Percentiles rank a stretch among this genome's conserved stretches.
Evolutionary conservation across 2,797 vertebrate species (phyloP).

Genomic region (Toxotes lorentzi): DNA sequence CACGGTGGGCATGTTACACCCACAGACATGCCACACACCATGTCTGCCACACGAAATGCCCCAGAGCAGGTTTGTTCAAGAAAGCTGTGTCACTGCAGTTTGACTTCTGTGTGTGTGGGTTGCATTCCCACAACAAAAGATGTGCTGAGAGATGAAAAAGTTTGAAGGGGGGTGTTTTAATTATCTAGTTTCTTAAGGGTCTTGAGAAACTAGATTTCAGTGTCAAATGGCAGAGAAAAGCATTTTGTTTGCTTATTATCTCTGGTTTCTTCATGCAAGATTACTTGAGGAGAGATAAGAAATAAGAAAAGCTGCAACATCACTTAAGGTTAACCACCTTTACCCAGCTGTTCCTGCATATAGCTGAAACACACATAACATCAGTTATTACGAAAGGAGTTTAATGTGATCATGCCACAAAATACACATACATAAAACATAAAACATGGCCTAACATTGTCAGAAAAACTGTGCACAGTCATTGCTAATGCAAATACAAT

Average conservation of each 20-base stretch:
- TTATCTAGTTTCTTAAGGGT: not conserved
- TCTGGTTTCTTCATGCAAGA: not conserved
- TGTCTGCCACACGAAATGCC: not conserved
- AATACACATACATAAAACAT: not conserved
- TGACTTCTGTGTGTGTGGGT: not conserved
- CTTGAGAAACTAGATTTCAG: not conserved
- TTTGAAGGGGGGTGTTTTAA: too few relatives aligned
- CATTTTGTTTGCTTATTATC: too few relatives aligned
- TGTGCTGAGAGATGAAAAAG: not conserved
- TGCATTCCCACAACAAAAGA: not conserved
- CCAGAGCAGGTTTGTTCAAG: slow-evolving; percentile 64
- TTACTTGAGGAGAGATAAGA: not conserved
- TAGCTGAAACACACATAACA: not conserved
- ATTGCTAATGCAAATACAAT: not conserved
- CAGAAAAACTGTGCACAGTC: not conserved
- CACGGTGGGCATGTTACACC: not conserved
- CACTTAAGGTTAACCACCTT: not conserved
- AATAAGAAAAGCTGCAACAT: not conserved
- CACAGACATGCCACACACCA: not conserved
- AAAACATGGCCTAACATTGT: not conserved
- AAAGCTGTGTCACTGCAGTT: not conserved
- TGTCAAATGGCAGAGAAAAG: not conserved
- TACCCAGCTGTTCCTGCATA: not conserved
- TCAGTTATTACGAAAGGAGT: not conserved
- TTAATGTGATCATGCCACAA: not conserved